Conservation (phyloP, 2,888 invertebrate genomes). For the Troides aeacus region DNA sequence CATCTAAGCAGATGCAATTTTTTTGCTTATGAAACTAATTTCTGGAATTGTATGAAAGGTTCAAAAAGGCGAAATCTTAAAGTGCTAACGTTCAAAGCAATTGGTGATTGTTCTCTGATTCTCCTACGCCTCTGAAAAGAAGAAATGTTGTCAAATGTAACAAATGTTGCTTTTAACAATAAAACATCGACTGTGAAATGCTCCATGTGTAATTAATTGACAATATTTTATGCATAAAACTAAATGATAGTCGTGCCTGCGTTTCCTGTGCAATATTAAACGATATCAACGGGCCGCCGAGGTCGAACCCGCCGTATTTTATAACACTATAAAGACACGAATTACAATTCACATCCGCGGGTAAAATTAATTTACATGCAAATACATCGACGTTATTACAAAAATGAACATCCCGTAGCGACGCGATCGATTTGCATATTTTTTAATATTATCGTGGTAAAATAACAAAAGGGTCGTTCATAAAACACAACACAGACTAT, state of each 20-base stretch:
- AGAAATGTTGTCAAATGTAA: too few relatives aligned
- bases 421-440: slow-evolving; percentile 78
- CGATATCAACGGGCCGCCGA: slow-evolving; percentile 39
- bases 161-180: too few relatives aligned
- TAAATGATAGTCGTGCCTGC: slow-evolving; percentile 34
- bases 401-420: slow-evolving; percentile 75
- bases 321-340: slow-evolving; percentile 56
- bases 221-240: slow-evolving; percentile 8
- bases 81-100: too few relatives aligned
- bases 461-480: slow-evolving; percentile 68
- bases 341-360: slow-evolving; percentile 72
- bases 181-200: not conserved
- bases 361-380: slow-evolving; percentile 74
- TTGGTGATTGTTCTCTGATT: too few relatives aligned
- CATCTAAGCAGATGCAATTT: too few relatives aligned
- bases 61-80: too few relatives aligned
- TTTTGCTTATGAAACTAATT: too few relatives aligned
- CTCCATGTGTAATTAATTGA: not conserved
- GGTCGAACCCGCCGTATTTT: slow-evolving; percentile 50
- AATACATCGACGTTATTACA: slow-evolving; percentile 72
- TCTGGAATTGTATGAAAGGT: too few relatives aligned
- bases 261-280: slow-evolving; percentile 41
- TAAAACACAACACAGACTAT: slow-evolving; percentile 62
- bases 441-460: slow-evolving; percentile 73
- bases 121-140: too few relatives aligned